Evolutionary conservation across 2,888 invertebrate genomes (phyloP).

Genomic region (Drosophila kanekoi): DNA sequence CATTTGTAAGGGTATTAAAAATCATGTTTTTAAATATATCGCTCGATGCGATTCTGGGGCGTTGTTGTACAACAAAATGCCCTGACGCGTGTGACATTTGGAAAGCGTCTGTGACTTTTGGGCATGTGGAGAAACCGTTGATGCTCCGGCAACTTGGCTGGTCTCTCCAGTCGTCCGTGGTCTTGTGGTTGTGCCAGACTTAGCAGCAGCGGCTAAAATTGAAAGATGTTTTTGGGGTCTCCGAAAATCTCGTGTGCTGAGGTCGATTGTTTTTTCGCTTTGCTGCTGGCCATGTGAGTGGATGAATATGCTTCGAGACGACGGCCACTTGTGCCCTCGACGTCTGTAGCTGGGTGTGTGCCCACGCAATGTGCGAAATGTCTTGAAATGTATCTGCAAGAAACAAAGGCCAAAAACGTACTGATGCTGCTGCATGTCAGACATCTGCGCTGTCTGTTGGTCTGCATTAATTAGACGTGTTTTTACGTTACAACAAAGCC

Average conservation of each 20-base stretch:
- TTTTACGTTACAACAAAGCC: constrained; percentile 41
- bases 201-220: constrained; percentile 45
- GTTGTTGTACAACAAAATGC: constrained; percentile 52
- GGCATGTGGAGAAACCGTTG: constrained; percentile 25
- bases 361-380: constrained; percentile 63
- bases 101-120: constrained; percentile 50
- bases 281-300: constrained; percentile 33
- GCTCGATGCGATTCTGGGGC: constrained; percentile 13
- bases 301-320: constrained; percentile 11
- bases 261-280: constrained; percentile 54
- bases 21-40: constrained; percentile 18
- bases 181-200: constrained; percentile 33
- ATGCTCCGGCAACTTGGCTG: constrained; percentile 5
- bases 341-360: constrained; percentile 17
- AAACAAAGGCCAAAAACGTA: constrained; percentile 40
- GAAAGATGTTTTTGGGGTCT: constrained; percentile 39
- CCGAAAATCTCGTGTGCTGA: constrained; percentile 27
- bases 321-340: constrained; percentile 34
- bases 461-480: constrained; percentile 69
- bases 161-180: constrained; percentile 25
- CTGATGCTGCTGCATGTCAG: constrained; percentile 50
- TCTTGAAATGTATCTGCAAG: constrained; percentile 62
- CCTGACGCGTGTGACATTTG: constrained; percentile 70
- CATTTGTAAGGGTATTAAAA: constrained; percentile 15
- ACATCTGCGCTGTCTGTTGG: constrained; percentile 52